Evolutionary conservation across 2,113 vertebrate species (phyloP), one percentile per base, ranked within the genome.

Genomic region (Erinaceus europaeus): DNA sequence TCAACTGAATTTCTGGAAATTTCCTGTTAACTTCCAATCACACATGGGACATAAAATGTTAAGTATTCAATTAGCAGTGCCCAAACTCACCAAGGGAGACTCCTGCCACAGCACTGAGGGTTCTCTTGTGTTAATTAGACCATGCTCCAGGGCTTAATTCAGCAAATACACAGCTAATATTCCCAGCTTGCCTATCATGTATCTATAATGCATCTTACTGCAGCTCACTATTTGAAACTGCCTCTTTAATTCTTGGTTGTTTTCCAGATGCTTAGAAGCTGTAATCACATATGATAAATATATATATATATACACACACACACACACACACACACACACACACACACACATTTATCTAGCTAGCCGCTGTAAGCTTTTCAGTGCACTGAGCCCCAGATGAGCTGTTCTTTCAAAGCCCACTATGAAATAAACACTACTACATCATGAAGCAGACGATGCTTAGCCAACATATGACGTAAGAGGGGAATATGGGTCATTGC

Each of bases 1-100:
- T 87, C 74, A 79, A 27, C 57, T 21, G 13, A 84, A 89, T 85
- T 87, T 67, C 61, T 87, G 48, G 53, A 57, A 50, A 83, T 75
- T 86, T 82, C 12, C 50, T 44, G n/a, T 71, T 87, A 62, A 64
- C 12, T 79, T 61, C 25, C 34, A 73, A 44, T 38, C 42, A 68
- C n/a, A 21, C 65, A 40, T 8, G 4, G 48, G 21, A 46, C 42
- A 23, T 50, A 78, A 88, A 85, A 84, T 34, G 18, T 32, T 46
- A 89, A 82, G 29, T 65, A 57, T 67, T 87, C 74, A 83, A 62
- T 83, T 68, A 88, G 13, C 34, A 68, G 36, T 34, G 32, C 23
- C 65, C 14, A 2, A 25, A 14, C 29, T 64, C 7, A 25, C 42
- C 13, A 10, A 71, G 27, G 13, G 6, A 36, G 29, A 21, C 4